phyloP scores from a whole-genome alignment of 2,797 vertebrate species.

The Catharus ustulatus region DNA sequence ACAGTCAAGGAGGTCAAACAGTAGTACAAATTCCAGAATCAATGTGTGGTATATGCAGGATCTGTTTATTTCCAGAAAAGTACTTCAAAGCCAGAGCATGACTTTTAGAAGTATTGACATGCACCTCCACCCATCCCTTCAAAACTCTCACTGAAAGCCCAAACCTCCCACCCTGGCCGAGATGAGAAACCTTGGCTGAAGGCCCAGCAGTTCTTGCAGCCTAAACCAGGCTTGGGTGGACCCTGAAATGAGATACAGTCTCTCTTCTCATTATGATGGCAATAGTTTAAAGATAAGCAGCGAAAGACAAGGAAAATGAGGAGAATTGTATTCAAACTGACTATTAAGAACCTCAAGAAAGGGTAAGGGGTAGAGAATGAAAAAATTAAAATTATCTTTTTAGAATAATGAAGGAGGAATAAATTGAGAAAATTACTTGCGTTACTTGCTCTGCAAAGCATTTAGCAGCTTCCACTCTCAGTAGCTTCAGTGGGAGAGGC shows the following conservation, averaged over 20 bases:
- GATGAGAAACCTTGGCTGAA: slow-evolving; percentile 1
- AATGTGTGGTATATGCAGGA: not conserved
- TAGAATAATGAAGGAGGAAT: not conserved
- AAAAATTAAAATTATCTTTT: not conserved
- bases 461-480: not conserved
- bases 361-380: not conserved
- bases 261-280: not conserved
- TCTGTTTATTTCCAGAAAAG: not conserved
- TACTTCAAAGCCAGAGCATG: not conserved
- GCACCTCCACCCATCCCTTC: slow-evolving; percentile 26
- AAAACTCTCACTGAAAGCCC: not conserved
- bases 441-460: not conserved
- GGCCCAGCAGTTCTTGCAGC: not conserved
- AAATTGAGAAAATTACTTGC: not conserved
- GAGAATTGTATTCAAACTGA: not conserved
- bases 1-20: not conserved
- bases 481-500: not conserved
- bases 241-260: slow-evolving; percentile 34
- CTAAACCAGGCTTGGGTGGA: slow-evolving; percentile 27
- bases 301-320: not conserved
- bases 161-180: not conserved
- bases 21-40: not conserved
- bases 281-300: slow-evolving; percentile 11
- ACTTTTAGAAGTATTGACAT: not conserved
- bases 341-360: not conserved